Percentiles rank a stretch among this genome's conserved stretches.
These are phyloP conservation scores for Cybosia mesomella DNA, from an alignment of 2,888 invertebrate species.

Conservation along the genomic window DNA sequence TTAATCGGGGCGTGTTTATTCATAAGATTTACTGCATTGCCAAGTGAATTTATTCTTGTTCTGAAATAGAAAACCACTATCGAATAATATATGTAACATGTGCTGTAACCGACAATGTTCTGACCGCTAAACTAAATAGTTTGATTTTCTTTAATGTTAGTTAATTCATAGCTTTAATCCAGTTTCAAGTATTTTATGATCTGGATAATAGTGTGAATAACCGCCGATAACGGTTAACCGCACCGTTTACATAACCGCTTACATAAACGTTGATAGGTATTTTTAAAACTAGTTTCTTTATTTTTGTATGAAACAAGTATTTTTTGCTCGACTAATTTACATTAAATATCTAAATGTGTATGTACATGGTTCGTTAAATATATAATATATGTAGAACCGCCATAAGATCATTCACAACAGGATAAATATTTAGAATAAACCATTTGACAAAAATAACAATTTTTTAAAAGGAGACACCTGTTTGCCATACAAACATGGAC, in stretches of 20 bases:
- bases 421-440: neutral
- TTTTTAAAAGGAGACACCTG: neutral
- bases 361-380: neutral
- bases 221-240: neutral
- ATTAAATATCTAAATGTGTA: neutral
- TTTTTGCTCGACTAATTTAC: neutral
- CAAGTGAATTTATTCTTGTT: slow-evolving; percentile 6
- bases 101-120: neutral
- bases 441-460: neutral
- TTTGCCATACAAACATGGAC: neutral
- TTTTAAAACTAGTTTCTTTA: neutral
- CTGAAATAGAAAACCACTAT: neutral
- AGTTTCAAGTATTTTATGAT: slow-evolving; percentile 2
- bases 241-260: neutral
- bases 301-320: neutral
- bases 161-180: neutral
- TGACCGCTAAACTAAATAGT: neutral
- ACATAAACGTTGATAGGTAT: neutral
- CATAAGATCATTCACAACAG: neutral
- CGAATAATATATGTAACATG: neutral
- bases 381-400: neutral
- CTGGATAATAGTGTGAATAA: neutral
- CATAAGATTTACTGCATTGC: neutral
- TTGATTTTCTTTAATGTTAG: neutral
- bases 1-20: neutral